Evolutionary conservation across 2,888 invertebrate species (phyloP).

Genomic region (Rhodophaea formosa): DNA sequence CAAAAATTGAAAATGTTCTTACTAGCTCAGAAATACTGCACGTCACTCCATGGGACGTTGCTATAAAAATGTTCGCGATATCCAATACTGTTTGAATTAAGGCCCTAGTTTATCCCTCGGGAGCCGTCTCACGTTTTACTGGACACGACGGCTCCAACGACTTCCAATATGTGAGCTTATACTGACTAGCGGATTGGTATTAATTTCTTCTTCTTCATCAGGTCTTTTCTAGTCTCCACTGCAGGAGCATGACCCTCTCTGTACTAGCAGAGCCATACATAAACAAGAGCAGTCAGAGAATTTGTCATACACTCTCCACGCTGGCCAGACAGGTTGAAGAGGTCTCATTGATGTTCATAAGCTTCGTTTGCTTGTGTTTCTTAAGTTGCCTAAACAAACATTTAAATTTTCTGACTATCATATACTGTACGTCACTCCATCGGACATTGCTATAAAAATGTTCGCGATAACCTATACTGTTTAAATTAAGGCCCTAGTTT

Average conservation of each 20-base stretch:
- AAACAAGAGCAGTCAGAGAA: too few relatives aligned
- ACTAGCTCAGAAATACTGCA: neutral
- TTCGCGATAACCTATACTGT: neutral
- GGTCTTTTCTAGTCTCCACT: too few relatives aligned
- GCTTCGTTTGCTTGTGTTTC: too few relatives aligned
- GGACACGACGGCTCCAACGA: neutral
- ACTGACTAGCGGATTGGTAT: too few relatives aligned
- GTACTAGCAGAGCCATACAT: too few relatives aligned
- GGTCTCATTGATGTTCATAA: too few relatives aligned
- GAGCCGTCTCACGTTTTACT: neutral
- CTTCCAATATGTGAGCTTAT: constrained; percentile 32
- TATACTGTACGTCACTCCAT: neutral
- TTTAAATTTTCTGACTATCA: too few relatives aligned
- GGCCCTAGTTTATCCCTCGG: neutral
- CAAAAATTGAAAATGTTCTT: too few relatives aligned
- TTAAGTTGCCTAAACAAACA: neutral
- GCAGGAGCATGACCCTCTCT: too few relatives aligned
- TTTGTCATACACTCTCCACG: too few relatives aligned
- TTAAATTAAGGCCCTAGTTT: neutral
- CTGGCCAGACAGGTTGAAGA: too few relatives aligned
- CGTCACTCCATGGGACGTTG: neutral
- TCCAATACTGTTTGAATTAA: neutral
- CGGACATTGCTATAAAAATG: neutral
- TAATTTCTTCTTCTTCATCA: too few relatives aligned
- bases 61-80: neutral